Evolutionary conservation across 1,140 invertebrate species (phyloP).

Genomic region (Drosophila dunni): DNA sequence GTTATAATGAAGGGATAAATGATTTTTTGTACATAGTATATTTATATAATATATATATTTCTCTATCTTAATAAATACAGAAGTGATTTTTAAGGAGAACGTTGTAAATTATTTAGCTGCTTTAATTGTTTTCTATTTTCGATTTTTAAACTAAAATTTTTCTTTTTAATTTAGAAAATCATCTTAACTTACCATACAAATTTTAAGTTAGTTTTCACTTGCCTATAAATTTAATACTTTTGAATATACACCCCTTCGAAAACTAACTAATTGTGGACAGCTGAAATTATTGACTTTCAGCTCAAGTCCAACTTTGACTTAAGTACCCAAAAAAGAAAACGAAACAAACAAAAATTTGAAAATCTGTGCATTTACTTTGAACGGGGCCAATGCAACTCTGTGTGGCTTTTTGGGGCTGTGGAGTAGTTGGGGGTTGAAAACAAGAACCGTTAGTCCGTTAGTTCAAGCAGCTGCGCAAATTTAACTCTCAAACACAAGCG

Average conservation of each 20-base stretch:
- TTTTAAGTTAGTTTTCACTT: too few species aligned
- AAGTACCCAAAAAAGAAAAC: conserved; percentile 25
- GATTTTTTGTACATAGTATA: too few species aligned
- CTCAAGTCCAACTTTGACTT: conserved; percentile 57
- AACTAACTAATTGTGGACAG: too few species aligned
- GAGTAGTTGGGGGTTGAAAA: not conserved
- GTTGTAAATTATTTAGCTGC: too few species aligned
- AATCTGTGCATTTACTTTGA: conserved; percentile 31
- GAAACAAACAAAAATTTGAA: conserved; percentile 1
- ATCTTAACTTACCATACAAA: too few species aligned
- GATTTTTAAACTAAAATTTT: too few species aligned
- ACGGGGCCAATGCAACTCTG: not conserved
- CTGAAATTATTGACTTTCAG: too few species aligned
- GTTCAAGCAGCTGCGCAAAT: conserved; percentile 74
- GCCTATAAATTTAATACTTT: too few species aligned
- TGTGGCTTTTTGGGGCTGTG: conserved; percentile 1
- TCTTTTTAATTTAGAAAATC: too few species aligned
- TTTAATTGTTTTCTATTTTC: too few species aligned
- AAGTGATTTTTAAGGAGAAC: too few species aligned
- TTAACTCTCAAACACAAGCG: conserved; percentile 58
- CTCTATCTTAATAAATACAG: not conserved
- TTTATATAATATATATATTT: not conserved
- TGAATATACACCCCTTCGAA: too few species aligned
- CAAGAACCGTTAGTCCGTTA: conserved; percentile 20
- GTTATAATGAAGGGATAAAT: not conserved